Evolutionary conservation across 2,888 invertebrate species (phyloP), one percentile per base, ranked within the genome.

Genomic region (Leptopilina syphax): DNA sequence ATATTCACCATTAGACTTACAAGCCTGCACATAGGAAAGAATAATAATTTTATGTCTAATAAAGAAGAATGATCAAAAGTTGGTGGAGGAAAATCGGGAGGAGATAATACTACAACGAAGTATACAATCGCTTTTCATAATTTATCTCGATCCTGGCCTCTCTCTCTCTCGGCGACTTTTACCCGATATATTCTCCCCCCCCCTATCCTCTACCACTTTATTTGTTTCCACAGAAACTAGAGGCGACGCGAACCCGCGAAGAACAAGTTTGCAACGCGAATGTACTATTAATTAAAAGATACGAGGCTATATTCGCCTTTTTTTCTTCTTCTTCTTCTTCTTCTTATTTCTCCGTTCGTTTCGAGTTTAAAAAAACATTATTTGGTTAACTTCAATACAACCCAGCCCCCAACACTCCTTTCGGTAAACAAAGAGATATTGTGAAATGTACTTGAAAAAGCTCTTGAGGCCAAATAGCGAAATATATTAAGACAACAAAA

Each of bases 61-160:
- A 73, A 57, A 73, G 57, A 73, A 60, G 57, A 73, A 73, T 73
- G 57, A 41, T 60, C 57, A 57, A 41, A 73, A 73, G 57, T 73
- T 73, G 41, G 57, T 50, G n/a, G 18, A 41, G 34, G 57, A 73
- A 27, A 73, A 73, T 73, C 57, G 73, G 73, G 57, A 73, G 54
- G 34, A 57, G 73, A 73, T 73, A 73, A 73, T 60, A 73, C 73
- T 27, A 60, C 34, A 34, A 34, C 57, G 54, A 60, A 60, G 73
- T 57, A 50, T 50, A 73, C 73, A 73, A 73, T 73, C 73, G 73
- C 73, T 73, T 73, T 73, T 73, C 73, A 73, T 73, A 73, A 73
- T 73, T 73, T 73, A 73, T 73, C 73, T 60, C 73, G 73, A 73
- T 73, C 10, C 57, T 73, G n/a, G 41, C 73, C 73, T 47, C 47